These are phyloP conservation scores for Rousettus leschenaultii DNA, from an alignment of 2,113 vertebrate genomes.

Conservation along the genomic window DNA sequence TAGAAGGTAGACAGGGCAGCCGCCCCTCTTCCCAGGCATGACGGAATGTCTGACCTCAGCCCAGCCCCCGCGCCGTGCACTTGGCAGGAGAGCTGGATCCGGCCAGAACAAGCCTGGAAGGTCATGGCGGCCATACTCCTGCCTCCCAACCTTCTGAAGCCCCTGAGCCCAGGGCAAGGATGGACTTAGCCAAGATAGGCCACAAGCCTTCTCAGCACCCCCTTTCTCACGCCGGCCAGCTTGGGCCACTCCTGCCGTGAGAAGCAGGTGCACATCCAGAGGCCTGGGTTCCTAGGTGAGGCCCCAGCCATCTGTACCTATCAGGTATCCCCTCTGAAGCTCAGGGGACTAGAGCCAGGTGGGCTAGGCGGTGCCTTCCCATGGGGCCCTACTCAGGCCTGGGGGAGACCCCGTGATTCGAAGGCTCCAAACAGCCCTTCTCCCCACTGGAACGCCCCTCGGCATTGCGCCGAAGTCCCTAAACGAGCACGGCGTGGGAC, in stretches of 20 bases:
- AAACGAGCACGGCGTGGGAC: fast-evolving
- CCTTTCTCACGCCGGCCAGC: fast-evolving
- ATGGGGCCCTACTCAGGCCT: neutral
- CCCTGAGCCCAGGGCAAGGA: neutral
- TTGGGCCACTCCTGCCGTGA: neutral
- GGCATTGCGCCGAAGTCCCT: neutral
- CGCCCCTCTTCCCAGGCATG: neutral
- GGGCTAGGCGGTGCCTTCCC: neutral
- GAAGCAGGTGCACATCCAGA: neutral
- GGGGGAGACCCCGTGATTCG: neutral
- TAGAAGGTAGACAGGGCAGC: neutral
- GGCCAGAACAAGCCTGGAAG: neutral
- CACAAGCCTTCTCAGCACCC: neutral
- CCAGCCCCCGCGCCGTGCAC: neutral
- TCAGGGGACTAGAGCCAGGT: neutral
- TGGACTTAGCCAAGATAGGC: neutral
- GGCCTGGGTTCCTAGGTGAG: neutral
- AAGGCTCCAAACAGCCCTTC: neutral
- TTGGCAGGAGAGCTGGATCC: neutral
- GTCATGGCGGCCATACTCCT: neutral
- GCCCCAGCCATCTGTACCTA: neutral
- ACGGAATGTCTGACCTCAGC: constrained; percentile 58
- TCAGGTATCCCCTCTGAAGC: neutral
- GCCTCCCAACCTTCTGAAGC: neutral
- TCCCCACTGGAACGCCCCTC: neutral